Conservation (phyloP, 1,140 invertebrate genomes). For the Zaprionus capensis region DNA sequence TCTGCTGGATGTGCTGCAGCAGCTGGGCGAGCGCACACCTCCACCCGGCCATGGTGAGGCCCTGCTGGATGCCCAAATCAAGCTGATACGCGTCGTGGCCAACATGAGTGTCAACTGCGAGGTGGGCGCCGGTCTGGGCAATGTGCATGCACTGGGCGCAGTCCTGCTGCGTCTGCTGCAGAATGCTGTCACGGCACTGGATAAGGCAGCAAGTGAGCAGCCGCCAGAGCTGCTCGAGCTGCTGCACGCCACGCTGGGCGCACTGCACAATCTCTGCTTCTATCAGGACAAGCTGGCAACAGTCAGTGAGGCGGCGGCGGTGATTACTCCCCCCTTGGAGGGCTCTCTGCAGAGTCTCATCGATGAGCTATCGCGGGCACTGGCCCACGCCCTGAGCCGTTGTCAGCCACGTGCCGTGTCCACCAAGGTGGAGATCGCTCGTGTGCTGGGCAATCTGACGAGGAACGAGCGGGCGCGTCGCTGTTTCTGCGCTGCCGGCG, state of each 20-base stretch:
- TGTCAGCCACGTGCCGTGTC: conserved; percentile 40
- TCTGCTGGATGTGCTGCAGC: conserved; percentile 71
- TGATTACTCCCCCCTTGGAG: conserved; percentile 18
- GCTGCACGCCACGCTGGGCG: conserved; percentile 80
- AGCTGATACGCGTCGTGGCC: conserved; percentile 88
- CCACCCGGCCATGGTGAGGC: conserved; percentile 47
- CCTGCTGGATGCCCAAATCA: conserved; percentile 84
- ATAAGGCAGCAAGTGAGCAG: conserved; percentile 11
- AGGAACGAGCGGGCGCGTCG: conserved; percentile 77
- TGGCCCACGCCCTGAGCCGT: conserved; percentile 56
- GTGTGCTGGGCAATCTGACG: conserved; percentile 84
- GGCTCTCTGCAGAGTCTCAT: conserved; percentile 73
- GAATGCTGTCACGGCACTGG: conserved; percentile 10
- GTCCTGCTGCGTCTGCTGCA: conserved; percentile 64
- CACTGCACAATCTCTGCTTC: conserved; percentile 82
- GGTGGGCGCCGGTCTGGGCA: conserved; percentile 87
- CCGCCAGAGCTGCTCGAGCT: conserved; percentile 69
- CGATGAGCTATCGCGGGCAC: conserved; percentile 56
- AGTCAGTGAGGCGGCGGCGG: too few relatives aligned
- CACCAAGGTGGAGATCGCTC: conserved; percentile 77
- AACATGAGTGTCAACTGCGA: conserved; percentile 90
- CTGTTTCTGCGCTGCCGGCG: conserved; percentile 75
- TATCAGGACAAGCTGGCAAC: conserved; percentile 71
- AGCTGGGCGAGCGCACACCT: conserved; percentile 57
- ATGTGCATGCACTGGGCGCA: conserved; percentile 73